Evolutionary conservation across 1,140 invertebrate genomes (phyloP).

Genomic region (Brachionus angularis): DNA sequence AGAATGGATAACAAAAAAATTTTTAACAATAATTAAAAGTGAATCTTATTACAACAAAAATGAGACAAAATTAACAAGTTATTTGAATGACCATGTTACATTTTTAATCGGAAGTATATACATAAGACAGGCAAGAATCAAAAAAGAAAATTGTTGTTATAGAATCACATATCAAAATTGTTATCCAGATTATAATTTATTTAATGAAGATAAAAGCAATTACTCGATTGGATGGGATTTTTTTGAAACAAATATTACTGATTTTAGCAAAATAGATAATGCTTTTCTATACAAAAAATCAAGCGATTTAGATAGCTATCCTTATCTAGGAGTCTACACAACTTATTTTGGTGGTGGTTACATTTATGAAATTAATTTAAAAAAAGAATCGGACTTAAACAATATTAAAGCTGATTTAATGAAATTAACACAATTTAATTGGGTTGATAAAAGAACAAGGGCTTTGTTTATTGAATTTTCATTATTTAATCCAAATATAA

Average conservation of each 20-base stretch:
- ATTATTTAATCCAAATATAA: slow-evolving; percentile 66
- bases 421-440: slow-evolving; percentile 57
- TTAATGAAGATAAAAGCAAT: slow-evolving; percentile 5
- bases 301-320: slow-evolving; percentile 57
- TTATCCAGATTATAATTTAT: background rate
- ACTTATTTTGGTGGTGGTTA: slow-evolving; percentile 63
- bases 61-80: slow-evolving; percentile 49
- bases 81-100: slow-evolving; percentile 60
- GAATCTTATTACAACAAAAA: background rate
- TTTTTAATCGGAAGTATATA: slow-evolving; percentile 62
- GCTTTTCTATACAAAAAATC: background rate
- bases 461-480: slow-evolving; percentile 66
- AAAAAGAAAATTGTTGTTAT: background rate
- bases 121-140: slow-evolving; percentile 51
- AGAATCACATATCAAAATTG: background rate
- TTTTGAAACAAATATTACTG: background rate
- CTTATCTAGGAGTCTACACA: slow-evolving; percentile 58
- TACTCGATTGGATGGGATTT: background rate
- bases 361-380: slow-evolving; percentile 54
- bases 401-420: slow-evolving; percentile 52
- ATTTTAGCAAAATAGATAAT: background rate
- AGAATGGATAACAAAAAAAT: background rate
- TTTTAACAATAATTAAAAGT: background rate
- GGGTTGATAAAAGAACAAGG: slow-evolving; percentile 64
- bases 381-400: slow-evolving; percentile 51